Percentiles rank a stretch among this genome's conserved stretches.
Evolutionary conservation across 2,888 invertebrate species (phyloP).

Genomic region (Griposia aprilina): DNA sequence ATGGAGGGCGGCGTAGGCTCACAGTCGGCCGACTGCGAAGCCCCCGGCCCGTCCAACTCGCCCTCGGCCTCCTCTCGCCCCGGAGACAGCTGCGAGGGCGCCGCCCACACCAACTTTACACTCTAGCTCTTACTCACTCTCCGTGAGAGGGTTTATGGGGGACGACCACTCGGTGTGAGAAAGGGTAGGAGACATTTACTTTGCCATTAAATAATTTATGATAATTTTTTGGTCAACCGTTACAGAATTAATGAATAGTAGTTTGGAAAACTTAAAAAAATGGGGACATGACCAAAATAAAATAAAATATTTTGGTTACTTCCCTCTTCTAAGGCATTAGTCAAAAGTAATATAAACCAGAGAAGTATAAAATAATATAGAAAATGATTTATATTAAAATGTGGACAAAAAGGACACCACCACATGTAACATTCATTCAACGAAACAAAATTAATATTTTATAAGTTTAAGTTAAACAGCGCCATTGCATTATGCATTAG

Average conservation of each 20-base stretch:
- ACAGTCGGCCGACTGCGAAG: conserved; percentile 97
- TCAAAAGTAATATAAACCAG: not conserved
- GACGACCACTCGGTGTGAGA: conserved; percentile 4
- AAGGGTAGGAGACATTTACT: conserved; percentile 1
- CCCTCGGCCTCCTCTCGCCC: conserved; percentile 96
- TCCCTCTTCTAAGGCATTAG: not conserved
- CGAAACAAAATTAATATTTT: not conserved
- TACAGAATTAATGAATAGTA: not conserved
- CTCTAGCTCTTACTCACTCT: conserved; percentile 65
- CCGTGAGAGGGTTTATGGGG: conserved; percentile 17
- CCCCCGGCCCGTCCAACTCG: conserved; percentile 97
- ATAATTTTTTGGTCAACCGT: not conserved
- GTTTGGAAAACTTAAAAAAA: not conserved
- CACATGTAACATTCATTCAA: conserved; percentile 46
- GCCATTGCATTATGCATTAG: conserved; percentile 51
- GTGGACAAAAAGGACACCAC: conserved; percentile 13
- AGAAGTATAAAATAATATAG: conserved; percentile 2
- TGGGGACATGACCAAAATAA: not conserved
- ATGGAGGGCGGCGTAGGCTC: conserved; percentile 97
- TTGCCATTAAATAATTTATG: not conserved
- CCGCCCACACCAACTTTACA: conserved; percentile 70
- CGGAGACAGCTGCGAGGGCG: conserved; percentile 93
- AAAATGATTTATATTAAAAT: conserved; percentile 7
- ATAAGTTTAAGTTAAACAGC: conserved; percentile 46
- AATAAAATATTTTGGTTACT: not conserved